These are phyloP conservation scores for Toxotes jaculatrix DNA, from an alignment of 2,113 vertebrate genomes.

Conservation along the genomic window DNA sequence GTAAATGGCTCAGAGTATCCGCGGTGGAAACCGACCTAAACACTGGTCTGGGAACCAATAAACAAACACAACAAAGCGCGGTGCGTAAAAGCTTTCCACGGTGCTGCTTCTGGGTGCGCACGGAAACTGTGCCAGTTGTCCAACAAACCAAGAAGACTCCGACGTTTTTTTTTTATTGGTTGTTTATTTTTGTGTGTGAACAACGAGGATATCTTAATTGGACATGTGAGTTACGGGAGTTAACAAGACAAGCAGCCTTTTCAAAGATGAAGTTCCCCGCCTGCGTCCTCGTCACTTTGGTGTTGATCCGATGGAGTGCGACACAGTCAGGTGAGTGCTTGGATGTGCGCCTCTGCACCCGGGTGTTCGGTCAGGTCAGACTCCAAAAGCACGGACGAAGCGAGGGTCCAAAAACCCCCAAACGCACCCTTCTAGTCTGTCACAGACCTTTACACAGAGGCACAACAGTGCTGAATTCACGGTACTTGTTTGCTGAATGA, in stretches of 20 bases:
- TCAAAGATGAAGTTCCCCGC: conserved; percentile 81
- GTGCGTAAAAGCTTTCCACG: conserved; percentile 68
- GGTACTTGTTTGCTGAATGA: not conserved
- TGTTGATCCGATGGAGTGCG: conserved; percentile 67
- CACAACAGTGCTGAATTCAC: rapidly evolving
- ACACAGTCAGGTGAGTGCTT: conserved; percentile 83
- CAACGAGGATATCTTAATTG: conserved; percentile 75
- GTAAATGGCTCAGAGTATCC: conserved; percentile 70
- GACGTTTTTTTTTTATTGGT: not conserved
- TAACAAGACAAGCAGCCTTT: conserved; percentile 58
- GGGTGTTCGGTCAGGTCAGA: not conserved
- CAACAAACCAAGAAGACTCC: conserved; percentile 39
- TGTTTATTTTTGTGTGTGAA: conserved; percentile 23
- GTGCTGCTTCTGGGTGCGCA: conserved; percentile 20
- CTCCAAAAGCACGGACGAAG: not conserved
- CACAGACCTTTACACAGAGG: not conserved
- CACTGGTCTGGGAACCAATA: conserved; percentile 60
- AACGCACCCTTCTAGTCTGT: no score
- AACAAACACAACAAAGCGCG: conserved; percentile 55
- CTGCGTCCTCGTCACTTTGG: conserved; percentile 75
- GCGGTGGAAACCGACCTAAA: conserved; percentile 69
- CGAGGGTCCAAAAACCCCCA: not conserved
- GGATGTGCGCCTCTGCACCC: conserved; percentile 5
- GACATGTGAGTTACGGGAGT: conserved; percentile 84
- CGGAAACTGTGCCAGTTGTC: conserved; percentile 43